Conservation (phyloP, 2,888 invertebrate genomes). For the Acleris laterana region DNA sequence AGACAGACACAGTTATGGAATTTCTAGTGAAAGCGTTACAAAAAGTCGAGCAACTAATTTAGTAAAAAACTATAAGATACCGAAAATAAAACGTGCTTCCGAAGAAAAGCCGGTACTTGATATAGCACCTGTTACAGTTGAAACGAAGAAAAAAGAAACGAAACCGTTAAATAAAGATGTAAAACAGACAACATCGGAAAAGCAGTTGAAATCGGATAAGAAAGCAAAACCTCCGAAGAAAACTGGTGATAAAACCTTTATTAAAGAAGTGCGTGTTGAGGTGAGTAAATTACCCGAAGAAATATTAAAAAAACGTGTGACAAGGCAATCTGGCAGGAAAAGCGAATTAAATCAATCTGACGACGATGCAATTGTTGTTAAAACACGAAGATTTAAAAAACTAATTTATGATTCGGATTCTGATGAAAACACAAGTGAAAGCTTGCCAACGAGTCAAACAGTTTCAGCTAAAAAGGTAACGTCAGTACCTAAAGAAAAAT, state of each 20-base stretch:
- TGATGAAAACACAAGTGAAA: slow-evolving; percentile 43
- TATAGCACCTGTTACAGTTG: slow-evolving; percentile 1
- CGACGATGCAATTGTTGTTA: slow-evolving; percentile 38
- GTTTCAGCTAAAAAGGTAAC: slow-evolving; percentile 26
- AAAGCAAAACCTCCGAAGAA: slow-evolving; percentile 20
- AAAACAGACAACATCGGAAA: slow-evolving; percentile 36
- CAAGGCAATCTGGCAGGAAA: slow-evolving; percentile 54
- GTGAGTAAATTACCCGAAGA: slow-evolving; percentile 10
- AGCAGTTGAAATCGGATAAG: slow-evolving; percentile 31
- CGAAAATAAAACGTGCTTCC: slow-evolving; percentile 70
- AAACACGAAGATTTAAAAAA: slow-evolving; percentile 52
- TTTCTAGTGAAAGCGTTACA: slow-evolving; percentile 74
- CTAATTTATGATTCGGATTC: slow-evolving; percentile 61
- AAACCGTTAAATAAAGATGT: slow-evolving; percentile 33
- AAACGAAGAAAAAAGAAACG: slow-evolving; percentile 35
- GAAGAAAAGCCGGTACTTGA: slow-evolving; percentile 43
- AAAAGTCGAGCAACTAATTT: slow-evolving; percentile 68
- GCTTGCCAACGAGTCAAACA: slow-evolving; percentile 23
- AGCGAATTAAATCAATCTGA: slow-evolving; percentile 26
- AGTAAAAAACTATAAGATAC: slow-evolving; percentile 79
- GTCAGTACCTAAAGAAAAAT: no score
- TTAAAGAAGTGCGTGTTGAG: slow-evolving; percentile 9
- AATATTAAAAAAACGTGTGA: slow-evolving; percentile 48
- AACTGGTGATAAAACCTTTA: slow-evolving; percentile 5
- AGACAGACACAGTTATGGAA: slow-evolving; percentile 65